phyloP scores from a whole-genome alignment of 2,888 invertebrate species.

The Machimus atricapillus region DNA sequence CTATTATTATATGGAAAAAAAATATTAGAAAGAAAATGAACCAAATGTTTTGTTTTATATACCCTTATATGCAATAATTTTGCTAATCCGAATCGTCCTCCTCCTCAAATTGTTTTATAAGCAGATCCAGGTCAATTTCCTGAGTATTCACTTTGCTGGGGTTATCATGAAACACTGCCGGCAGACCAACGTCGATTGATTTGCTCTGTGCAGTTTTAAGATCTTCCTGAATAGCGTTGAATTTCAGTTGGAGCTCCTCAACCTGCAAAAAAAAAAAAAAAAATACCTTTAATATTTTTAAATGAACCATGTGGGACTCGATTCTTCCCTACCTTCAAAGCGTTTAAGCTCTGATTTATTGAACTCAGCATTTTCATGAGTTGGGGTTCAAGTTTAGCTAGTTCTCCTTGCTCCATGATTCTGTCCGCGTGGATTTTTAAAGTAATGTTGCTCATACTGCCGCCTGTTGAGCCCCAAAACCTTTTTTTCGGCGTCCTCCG shows the following conservation, averaged over 20 bases:
- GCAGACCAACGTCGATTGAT: not conserved
- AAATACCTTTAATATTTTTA: not conserved
- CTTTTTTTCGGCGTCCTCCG: not conserved
- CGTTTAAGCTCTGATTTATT: conserved; percentile 40
- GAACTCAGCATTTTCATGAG: conserved; percentile 5
- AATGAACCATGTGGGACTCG: not conserved
- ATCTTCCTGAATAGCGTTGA: not conserved
- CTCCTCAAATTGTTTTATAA: conserved; percentile 12
- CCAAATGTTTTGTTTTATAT: too few relatives aligned
- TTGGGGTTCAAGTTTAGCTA: conserved; percentile 30
- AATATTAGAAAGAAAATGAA: too few relatives aligned
- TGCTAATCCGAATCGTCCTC: conserved; percentile 36
- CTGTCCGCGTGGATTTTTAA: not conserved
- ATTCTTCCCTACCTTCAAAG: conserved; percentile 23
- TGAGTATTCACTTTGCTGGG: conserved; percentile 37
- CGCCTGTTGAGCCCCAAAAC: not conserved
- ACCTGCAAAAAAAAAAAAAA: conserved; percentile 12
- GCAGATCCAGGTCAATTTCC: conserved; percentile 28
- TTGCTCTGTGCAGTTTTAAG: not conserved
- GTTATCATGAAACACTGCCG: not conserved
- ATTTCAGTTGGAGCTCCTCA: conserved; percentile 41
- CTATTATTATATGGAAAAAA: too few relatives aligned
- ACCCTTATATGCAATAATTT: not conserved
- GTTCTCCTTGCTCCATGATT: conserved; percentile 41
- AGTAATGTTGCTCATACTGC: not conserved